Evolutionary conservation across 2,113 vertebrate genomes (phyloP).

Genomic region (Channa argus): DNA sequence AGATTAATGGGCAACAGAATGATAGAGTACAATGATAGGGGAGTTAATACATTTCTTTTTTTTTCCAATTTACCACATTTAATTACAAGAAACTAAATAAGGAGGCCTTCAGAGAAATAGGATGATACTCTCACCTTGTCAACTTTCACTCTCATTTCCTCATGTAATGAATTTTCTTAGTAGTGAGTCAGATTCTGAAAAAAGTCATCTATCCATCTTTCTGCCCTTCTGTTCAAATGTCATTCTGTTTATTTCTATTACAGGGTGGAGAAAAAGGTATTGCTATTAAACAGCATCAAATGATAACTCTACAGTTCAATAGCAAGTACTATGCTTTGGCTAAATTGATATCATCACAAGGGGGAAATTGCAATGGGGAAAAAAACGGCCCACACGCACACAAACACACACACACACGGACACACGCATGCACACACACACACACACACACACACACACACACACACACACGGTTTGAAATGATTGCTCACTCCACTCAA

Average conservation of each 20-base stretch:
- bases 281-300: slow-evolving; percentile 63
- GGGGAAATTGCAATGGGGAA: slow-evolving; percentile 71
- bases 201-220: not conserved
- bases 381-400: slow-evolving; percentile 32
- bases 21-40: not conserved
- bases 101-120: slow-evolving; percentile 7
- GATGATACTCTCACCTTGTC: not conserved
- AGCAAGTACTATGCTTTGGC: slow-evolving; percentile 51
- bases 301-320: slow-evolving; percentile 68
- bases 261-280: slow-evolving; percentile 10
- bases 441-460: slow-evolving; percentile 35
- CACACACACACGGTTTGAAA: slow-evolving; percentile 34
- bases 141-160: slow-evolving; percentile 5
- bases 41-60: not conserved
- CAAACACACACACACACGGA: slow-evolving; percentile 36
- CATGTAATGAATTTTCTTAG: slow-evolving; percentile 6
- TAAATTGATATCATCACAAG: slow-evolving; percentile 75
- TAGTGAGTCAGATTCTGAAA: too few relatives aligned
- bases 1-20: too few relatives aligned
- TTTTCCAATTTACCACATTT: slow-evolving; percentile 13
- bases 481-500: slow-evolving; percentile 70
- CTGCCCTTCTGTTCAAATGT: not conserved
- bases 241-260: slow-evolving; percentile 48
- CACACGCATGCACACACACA: slow-evolving; percentile 35
- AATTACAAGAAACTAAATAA: slow-evolving; percentile 27